Base-by-base conservation (phyloP, 2,113 vertebrate species). In the Hystrix cristata region DNA sequence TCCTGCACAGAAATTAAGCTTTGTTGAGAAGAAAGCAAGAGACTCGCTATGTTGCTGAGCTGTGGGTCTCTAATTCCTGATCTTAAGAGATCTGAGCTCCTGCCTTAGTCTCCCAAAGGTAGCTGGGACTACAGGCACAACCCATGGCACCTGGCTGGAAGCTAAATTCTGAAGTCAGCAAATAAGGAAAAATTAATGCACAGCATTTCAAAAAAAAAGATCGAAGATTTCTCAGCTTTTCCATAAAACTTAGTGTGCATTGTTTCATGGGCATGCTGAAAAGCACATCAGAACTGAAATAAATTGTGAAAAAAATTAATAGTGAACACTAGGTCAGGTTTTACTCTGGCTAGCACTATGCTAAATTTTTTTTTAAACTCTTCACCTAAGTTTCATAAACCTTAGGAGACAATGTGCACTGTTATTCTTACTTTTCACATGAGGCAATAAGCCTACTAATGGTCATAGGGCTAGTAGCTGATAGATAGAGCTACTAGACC, bases 111-210 rank as follows among this genome's bases (percentile, higher is more conserved):
- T 88, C 16, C 18, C 62, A 94, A 60, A 74, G 48, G 43, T 81
- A 51, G 43, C 64, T 53, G 3, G 19, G 15, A 46, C 55, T 48
- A 15, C 9, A 65, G 11, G 21, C 74, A 81, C 31, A 60, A 46
- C 27, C 27, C 65, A 88, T 14, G 21, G 43, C 11, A 69, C n/a
- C 78, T 48, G 48, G 48, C 34, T 65, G 29, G n/a, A 87, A 92
- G 19, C 83, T 84, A 51, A 57, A 38, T 67, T 94, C 95, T 92
- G 65, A 95, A 90, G 27, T 65, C 46, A 94, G 43, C 69, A 96
- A 67, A 65, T 86, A 64, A 74, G 31, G 16, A 82, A 88, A 18
- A 93, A 96, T 79, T 90, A 87, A n/a, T 78, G 27, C 82, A 46
- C 27, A 60, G 5, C 92, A 43, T 81, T 87, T 92, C 86, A 10